Base-by-base conservation (phyloP, 2,113 vertebrate genomes). In the Vidua macroura region DNA sequence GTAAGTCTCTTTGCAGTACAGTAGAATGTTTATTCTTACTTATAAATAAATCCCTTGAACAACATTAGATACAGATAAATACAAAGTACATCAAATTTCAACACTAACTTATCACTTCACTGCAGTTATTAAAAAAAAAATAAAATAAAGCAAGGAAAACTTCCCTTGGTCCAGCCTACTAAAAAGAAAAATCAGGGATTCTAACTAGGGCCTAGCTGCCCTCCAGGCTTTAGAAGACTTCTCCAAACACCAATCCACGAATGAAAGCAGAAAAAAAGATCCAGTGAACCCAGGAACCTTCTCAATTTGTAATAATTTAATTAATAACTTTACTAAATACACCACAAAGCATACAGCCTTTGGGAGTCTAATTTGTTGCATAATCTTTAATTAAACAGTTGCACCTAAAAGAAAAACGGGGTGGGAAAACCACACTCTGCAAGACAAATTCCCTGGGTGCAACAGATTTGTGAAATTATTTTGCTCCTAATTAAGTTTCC, bases 21-120 rank as follows among this genome's bases (percentile, higher is more conserved):
- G 58, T 35, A 44, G 49, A 73, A 76, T 66, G 25, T 62, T 95
- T 92, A 69, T 64, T 69, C 31, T 79, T 76, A 35, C 25, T 83
- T 90, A 67, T 48, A 70, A 88, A 90, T 78, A 95, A 93, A 93
- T 75, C 59, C 31, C 11, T 83, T 80, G 18, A 74, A 86, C 10
- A 53, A 35, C 75, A 67, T 33, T 81, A 46, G 22, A 55, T 17
- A 69, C 3, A 73, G 23, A 86, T n/a, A 86, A 87, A 82, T 73
- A 70, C 15, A 60, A 92, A 88, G 73, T 28, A 49, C 24, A 74
- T 15, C 7, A 5, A 27, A 83, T 62, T 73, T 77, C 24, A 74
- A 70, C 20, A 46, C 27, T 35, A 76, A 60, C 33, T 84, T 73
- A 16, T 30, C 31, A 66, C n/a, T 80, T 43, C 16, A 67, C 11